Conservation (phyloP, 1,140 invertebrate genomes). For the Colletes gigas region DNA sequence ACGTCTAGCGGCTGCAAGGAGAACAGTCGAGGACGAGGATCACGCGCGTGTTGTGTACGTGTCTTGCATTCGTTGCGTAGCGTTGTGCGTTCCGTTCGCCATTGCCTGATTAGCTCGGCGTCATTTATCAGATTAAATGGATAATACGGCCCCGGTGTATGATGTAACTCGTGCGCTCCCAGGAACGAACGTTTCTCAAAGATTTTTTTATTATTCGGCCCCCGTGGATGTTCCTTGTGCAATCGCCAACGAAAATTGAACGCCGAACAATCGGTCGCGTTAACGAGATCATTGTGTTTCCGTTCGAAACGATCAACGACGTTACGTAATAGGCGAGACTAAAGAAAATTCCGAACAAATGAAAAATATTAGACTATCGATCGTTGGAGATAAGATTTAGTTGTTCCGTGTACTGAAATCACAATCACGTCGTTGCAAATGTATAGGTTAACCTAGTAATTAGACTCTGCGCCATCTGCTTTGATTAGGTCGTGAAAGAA, state of each 20-base stretch:
- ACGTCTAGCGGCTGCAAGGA: neutral
- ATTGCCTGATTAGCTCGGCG: slow-evolving; percentile 37
- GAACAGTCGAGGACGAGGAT: slow-evolving; percentile 27
- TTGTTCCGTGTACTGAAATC: neutral
- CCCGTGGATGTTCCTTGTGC: neutral
- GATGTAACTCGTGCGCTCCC: slow-evolving; percentile 18
- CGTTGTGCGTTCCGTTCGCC: slow-evolving; percentile 23
- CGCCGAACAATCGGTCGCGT: slow-evolving; percentile 16
- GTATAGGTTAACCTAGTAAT: slow-evolving; percentile 23
- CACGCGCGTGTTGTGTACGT: slow-evolving; percentile 40
- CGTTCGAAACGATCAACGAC: neutral
- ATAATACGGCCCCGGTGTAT: slow-evolving; percentile 28
- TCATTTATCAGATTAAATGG: slow-evolving; percentile 49
- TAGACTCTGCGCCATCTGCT: slow-evolving; percentile 31
- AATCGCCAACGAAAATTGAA: slow-evolving; percentile 17
- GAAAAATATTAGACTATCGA: neutral
- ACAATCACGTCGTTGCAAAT: neutral
- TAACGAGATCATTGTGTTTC: slow-evolving; percentile 41
- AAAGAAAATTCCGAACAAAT: neutral
- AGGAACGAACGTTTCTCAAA: slow-evolving; percentile 10
- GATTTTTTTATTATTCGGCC: slow-evolving; percentile 28
- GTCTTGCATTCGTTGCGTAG: slow-evolving; percentile 30
- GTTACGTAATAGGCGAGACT: neutral
- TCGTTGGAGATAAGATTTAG: neutral
- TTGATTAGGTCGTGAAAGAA: slow-evolving; percentile 56